Base-by-base conservation (phyloP, 2,113 vertebrate genomes). In the Cyrtonyx montezumae region DNA sequence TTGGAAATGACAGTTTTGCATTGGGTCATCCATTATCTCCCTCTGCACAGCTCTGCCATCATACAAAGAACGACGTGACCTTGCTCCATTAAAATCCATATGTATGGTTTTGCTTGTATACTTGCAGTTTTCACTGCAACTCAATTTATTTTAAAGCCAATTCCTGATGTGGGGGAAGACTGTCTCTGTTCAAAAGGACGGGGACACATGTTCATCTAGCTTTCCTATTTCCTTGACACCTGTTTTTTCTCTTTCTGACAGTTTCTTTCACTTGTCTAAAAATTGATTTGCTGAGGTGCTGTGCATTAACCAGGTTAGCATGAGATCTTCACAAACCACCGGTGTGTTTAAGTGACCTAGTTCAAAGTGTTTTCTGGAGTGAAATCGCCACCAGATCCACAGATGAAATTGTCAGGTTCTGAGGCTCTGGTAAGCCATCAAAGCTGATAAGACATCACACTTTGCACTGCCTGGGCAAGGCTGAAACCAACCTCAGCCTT, bases 251-350 rank as follows among this genome's bases (percentile, higher is more conserved):
- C 67, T 84, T 95, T 92, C 59, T 6, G 42, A n/a, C 43, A 37
- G 19, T 74, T 93, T 94, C 30, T 95, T 96, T 94, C 80, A 48
- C 43, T 67, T 66, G 36, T 26, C 28, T 71, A 34, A 87, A 66
- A 89, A 4, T 22, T 26, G 68, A 28, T 17, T 25, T n/a, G 26
- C 28, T 71, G 34, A 56, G 37, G 37, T 65, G 21, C 15, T 46
- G 63, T 40, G 17, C 37, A 37, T 71, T 70, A 63, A 4, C 46
- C 66, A 32, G 28, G 70, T 79, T 66, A 69, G 59, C 8, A 82
- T 69, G 76, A 67, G 58, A 16, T 34, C 74, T 82, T 75, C 56
- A 25, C 58, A 55, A 55, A 49, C 49, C 26, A 37, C 42, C 66
- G n/a, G 4, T 49, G 79, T 65, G 37, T 89, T 61, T 77, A 25